Conservation (phyloP, 2,113 vertebrate species). For the Gasterosteus aculeatus region DNA sequence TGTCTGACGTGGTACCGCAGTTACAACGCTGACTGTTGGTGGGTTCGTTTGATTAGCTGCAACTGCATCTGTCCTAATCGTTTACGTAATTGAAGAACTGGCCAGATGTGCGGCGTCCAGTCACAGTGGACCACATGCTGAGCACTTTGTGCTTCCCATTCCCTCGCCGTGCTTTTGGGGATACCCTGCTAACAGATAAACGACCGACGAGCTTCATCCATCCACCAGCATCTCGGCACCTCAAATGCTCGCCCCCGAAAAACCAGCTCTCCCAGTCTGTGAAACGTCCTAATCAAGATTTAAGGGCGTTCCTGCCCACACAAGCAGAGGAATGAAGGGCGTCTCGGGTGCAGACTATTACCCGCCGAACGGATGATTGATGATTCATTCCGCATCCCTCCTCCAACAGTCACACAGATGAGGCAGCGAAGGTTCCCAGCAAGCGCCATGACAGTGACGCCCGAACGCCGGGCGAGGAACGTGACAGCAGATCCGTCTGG, state of each 20-base stretch:
- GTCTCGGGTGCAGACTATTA: constrained; percentile 65
- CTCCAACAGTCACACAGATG: constrained; percentile 73
- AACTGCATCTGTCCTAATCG: not conserved
- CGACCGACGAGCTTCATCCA: not conserved
- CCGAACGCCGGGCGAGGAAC: constrained; percentile 47
- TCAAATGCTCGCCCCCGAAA: not conserved
- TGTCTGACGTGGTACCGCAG: not conserved
- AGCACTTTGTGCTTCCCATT: not conserved
- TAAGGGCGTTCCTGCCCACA: constrained; percentile 55
- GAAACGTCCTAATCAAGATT: constrained; percentile 66
- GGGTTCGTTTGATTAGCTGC: not conserved
- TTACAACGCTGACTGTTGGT: not conserved
- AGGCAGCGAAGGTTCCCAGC: constrained; percentile 58
- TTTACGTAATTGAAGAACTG: not conserved
- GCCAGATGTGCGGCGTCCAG: not conserved
- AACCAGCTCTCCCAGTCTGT: constrained; percentile 24
- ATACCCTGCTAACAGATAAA: not conserved
- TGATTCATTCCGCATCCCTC: constrained; percentile 67
- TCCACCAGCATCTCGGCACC: not conserved
- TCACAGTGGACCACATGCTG: too few relatives aligned
- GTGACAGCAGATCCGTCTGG: constrained; percentile 82
- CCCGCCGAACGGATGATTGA: constrained; percentile 78
- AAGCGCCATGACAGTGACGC: constrained; percentile 69
- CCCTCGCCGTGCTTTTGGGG: not conserved
- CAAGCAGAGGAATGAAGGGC: constrained; percentile 65